phyloP scores from a whole-genome alignment of 2,113 vertebrate genomes.

The Tylochromis polylepis region DNA sequence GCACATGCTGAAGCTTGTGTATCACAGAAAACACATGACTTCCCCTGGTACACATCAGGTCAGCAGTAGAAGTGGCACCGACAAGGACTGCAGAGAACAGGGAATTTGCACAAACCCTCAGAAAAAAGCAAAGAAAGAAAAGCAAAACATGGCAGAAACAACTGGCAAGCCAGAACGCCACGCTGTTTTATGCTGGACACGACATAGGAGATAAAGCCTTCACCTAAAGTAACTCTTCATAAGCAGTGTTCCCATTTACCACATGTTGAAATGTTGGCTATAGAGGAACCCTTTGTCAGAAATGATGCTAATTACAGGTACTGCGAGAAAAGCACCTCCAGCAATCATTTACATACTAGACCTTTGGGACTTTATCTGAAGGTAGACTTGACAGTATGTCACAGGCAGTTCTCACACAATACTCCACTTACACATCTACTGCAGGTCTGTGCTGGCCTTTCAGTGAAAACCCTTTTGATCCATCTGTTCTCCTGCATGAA shows the following conservation, averaged over 20 bases:
- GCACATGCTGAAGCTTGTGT: background rate
- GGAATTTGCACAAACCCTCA: background rate
- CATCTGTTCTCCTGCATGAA: background rate
- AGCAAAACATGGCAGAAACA: background rate
- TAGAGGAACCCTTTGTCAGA: background rate
- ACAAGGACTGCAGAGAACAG: background rate
- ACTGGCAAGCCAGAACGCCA: background rate
- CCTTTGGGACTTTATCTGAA: background rate
- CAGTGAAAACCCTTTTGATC: background rate
- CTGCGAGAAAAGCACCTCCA: background rate
- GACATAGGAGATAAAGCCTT: background rate
- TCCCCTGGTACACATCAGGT: slow-evolving; percentile 12
- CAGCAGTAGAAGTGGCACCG: background rate
- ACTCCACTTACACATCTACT: background rate
- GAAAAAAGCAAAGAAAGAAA: background rate
- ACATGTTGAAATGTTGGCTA: background rate
- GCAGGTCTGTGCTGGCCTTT: background rate
- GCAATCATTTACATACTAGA: background rate
- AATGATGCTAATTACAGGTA: background rate
- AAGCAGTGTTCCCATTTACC: background rate
- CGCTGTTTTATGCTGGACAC: background rate
- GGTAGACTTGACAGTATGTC: background rate
- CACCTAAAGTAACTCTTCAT: background rate
- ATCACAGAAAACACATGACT: background rate
- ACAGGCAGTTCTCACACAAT: background rate